Percentiles rank a stretch among this genome's conserved stretches.
Evolutionary conservation across 2,113 vertebrate genomes (phyloP).

Genomic region (Pomatorhinus ruficollis): DNA sequence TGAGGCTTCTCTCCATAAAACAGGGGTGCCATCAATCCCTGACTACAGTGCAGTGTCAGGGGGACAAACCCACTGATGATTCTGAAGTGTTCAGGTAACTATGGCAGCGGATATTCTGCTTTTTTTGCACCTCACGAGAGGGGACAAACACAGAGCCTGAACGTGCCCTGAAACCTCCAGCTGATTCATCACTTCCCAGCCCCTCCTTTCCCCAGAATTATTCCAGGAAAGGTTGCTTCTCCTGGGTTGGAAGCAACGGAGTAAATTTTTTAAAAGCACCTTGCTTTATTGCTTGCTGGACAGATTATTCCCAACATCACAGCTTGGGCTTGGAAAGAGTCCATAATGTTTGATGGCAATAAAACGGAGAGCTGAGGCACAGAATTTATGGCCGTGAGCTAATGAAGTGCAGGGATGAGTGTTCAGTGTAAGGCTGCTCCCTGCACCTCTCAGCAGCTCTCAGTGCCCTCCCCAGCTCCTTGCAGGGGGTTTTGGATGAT

Average conservation of each 20-base stretch:
- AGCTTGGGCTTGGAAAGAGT: slow-evolving; percentile 8
- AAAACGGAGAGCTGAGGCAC: slow-evolving; percentile 14
- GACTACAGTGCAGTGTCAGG: fast-evolving
- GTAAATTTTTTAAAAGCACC: slow-evolving; percentile 16
- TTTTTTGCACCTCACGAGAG: neutral
- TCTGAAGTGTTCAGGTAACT: neutral
- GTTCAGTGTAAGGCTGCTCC: neutral
- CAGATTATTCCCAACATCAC: neutral
- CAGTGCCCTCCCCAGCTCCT: neutral
- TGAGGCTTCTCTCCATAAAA: neutral
- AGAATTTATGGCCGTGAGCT: slow-evolving; percentile 46
- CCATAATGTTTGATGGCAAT: slow-evolving; percentile 27
- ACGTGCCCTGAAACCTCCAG: neutral
- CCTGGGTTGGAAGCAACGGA: neutral
- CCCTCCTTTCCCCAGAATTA: neutral
- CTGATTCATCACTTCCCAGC: neutral
- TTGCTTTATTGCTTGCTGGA: slow-evolving; percentile 41
- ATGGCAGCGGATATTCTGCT: neutral
- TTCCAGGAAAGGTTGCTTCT: neutral
- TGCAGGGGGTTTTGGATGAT: neutral
- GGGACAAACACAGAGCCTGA: neutral
- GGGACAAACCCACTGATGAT: neutral
- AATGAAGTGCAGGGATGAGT: slow-evolving; percentile 24
- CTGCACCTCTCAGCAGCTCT: neutral
- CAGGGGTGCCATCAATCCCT: neutral